These are phyloP conservation scores for Callocephalon fimbriatum DNA, from an alignment of 2,113 vertebrate genomes.

Conservation along the genomic window DNA sequence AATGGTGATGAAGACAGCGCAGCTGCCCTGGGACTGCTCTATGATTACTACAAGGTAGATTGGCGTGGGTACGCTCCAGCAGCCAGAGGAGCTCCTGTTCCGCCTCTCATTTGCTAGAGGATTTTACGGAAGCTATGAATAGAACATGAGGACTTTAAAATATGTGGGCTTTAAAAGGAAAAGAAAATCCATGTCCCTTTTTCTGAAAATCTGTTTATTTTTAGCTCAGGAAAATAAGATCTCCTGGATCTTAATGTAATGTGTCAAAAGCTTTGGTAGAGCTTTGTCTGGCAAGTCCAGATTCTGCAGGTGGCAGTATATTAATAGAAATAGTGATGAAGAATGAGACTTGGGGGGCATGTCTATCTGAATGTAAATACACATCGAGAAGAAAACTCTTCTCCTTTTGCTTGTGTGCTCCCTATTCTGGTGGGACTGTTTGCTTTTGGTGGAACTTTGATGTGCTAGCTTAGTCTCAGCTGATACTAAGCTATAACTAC, in stretches of 20 bases:
- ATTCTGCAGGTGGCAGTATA: neutral
- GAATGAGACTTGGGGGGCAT: neutral
- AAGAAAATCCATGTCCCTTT: neutral
- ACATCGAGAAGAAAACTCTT: neutral
- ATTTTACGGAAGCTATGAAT: constrained; percentile 24
- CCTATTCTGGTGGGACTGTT: rapidly evolving
- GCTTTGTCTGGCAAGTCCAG: neutral
- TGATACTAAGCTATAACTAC: neutral
- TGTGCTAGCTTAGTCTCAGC: neutral
- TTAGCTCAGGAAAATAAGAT: neutral
- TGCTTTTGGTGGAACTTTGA: neutral
- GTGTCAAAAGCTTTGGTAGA: neutral
- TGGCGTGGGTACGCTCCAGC: neutral
- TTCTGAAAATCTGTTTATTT: neutral
- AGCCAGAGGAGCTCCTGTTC: neutral
- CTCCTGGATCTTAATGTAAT: neutral
- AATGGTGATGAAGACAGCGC: constrained; percentile 98
- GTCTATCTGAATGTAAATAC: neutral
- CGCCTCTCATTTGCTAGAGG: constrained; percentile 8
- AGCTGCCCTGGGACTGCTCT: constrained; percentile 92
- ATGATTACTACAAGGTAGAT: constrained; percentile 97
- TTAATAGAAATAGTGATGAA: neutral
- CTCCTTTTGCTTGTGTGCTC: neutral
- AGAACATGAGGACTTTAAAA: constrained; percentile 6
- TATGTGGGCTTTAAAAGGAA: neutral